phyloP scores from a whole-genome alignment of 2,888 invertebrate species.

The Drosophila mettleri region DNA sequence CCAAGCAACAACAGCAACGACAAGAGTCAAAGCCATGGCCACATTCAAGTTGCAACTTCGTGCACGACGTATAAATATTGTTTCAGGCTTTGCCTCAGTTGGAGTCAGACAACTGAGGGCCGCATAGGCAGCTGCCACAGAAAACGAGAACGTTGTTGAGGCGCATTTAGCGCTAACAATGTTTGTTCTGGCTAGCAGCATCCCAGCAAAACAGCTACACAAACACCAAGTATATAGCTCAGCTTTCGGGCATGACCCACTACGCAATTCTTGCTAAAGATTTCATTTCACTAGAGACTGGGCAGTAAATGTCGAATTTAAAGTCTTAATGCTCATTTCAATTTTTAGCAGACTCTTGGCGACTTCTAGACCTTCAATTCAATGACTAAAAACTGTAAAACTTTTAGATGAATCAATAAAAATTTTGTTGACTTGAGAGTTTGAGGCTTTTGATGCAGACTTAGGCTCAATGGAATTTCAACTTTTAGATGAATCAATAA shows the following conservation, averaged over 20 bases:
- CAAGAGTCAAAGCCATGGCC: constrained; percentile 25
- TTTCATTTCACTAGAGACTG: too few relatives aligned
- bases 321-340: too few relatives aligned
- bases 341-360: too few relatives aligned
- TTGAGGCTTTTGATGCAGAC: too few relatives aligned
- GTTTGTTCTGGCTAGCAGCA: constrained; percentile 76
- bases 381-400: too few relatives aligned
- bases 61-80: constrained; percentile 81
- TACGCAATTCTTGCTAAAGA: background rate
- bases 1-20: constrained; percentile 49
- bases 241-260: background rate
- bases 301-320: too few relatives aligned
- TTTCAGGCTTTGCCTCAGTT: constrained; percentile 55
- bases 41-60: constrained; percentile 77
- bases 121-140: constrained; percentile 3
- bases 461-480: too few relatives aligned
- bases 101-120: background rate
- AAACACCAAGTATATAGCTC: background rate
- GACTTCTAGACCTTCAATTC: background rate
- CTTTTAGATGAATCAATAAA: too few relatives aligned
- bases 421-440: too few relatives aligned
- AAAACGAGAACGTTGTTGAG: constrained; percentile 57
- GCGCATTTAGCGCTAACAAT: constrained; percentile 80
- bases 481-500: too few relatives aligned
- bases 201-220: constrained; percentile 17